A percentile compares a stretch with the other conserved stretches of the same genome.
Evolutionary conservation across 1,140 invertebrate genomes (phyloP).

Genomic region (Trichonephila inaurata): DNA sequence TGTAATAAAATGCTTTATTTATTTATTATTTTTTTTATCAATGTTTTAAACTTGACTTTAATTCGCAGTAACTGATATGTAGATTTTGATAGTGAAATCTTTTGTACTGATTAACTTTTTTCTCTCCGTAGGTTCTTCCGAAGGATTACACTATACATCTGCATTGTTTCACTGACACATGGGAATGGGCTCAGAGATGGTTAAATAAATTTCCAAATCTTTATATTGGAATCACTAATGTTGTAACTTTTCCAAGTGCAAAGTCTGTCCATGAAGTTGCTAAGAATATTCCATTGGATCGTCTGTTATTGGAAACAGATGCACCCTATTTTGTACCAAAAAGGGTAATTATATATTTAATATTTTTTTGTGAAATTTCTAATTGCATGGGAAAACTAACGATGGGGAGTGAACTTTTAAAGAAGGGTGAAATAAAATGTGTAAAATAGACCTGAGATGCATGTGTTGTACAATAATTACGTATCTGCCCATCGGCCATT

Average conservation of each 20-base stretch:
- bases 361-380: too few species aligned
- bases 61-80: background rate
- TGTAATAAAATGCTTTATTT: background rate
- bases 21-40: background rate
- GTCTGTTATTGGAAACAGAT: slow-evolving; percentile 82
- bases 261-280: slow-evolving; percentile 80
- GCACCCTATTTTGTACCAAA: slow-evolving; percentile 82
- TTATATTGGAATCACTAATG: slow-evolving; percentile 82
- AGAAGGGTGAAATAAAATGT: too few species aligned
- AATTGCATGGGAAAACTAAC: too few species aligned
- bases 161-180: slow-evolving; percentile 82
- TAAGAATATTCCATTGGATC: slow-evolving; percentile 80
- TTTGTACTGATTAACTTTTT: slow-evolving; percentile 7
- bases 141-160: slow-evolving; percentile 81
- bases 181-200: slow-evolving; percentile 80
- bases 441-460: too few species aligned
- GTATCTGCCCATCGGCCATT: too few species aligned
- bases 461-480: too few species aligned
- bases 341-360: background rate
- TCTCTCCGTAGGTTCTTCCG: slow-evolving; percentile 80
- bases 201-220: slow-evolving; percentile 81
- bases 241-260: slow-evolving; percentile 80
- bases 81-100: too few species aligned
- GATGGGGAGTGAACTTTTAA: too few species aligned
- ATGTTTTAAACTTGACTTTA: background rate